Evolutionary conservation across 2,113 vertebrate species (phyloP).

Genomic region (Xenopus tropicalis): DNA sequence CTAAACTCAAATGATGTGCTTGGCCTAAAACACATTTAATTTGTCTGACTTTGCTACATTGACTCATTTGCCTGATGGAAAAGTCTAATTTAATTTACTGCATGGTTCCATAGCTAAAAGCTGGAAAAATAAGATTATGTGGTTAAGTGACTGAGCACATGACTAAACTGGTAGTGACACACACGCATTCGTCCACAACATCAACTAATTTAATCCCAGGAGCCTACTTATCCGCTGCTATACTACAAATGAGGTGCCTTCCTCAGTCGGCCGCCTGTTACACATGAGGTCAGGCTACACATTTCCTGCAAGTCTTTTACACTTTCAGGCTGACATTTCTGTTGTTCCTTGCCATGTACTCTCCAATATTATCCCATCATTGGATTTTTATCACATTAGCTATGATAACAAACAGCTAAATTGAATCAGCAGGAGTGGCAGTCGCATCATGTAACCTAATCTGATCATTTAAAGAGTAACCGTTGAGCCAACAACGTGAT

Average conservation of each 20-base stretch:
- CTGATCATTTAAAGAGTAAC: background rate
- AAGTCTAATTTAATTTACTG: constrained; percentile 32
- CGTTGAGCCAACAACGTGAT: background rate
- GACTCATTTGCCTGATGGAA: constrained; percentile 27
- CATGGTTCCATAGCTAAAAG: constrained; percentile 33
- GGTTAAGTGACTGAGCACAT: constrained; percentile 37
- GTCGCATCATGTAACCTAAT: background rate
- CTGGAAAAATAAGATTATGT: constrained; percentile 40
- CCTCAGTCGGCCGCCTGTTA: constrained; percentile 32
- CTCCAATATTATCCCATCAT: background rate
- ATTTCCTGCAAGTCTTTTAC: constrained; percentile 10
- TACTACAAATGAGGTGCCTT: constrained; percentile 15
- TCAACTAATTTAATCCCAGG: constrained; percentile 34
- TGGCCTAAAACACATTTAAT: too few species aligned
- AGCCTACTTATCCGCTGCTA: constrained; percentile 19
- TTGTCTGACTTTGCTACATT: background rate
- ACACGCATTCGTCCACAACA: constrained; percentile 21
- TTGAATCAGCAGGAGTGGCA: constrained; percentile 12
- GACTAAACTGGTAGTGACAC: constrained; percentile 31
- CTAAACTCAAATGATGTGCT: too few species aligned
- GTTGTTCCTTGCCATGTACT: constrained; percentile 1
- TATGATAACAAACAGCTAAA: background rate
- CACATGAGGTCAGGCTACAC: constrained; percentile 10
- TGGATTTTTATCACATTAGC: constrained; percentile 10
- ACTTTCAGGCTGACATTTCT: constrained; percentile 9